Evolutionary conservation across 2,113 vertebrate genomes (phyloP).

Genomic region (Muscicapa adusta): DNA sequence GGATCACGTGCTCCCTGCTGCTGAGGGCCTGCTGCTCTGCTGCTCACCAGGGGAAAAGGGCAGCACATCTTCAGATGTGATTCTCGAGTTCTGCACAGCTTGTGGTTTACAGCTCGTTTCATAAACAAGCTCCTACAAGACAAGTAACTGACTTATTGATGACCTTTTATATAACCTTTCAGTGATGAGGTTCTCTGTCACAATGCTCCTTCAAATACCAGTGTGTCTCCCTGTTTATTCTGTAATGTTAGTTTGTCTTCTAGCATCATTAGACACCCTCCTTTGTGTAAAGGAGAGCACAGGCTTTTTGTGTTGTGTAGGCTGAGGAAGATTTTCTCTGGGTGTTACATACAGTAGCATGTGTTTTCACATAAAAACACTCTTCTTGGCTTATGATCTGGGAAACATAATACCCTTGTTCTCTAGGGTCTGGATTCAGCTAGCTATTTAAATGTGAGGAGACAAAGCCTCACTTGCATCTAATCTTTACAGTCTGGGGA

Average conservation of each 20-base stretch:
- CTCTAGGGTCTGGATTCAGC: not conserved
- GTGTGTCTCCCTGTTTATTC: not conserved
- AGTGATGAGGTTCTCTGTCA: not conserved
- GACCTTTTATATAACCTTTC: not conserved
- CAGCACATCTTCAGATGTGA: not conserved
- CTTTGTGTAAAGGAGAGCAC: not conserved
- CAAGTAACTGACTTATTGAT: not conserved
- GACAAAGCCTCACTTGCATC: not conserved
- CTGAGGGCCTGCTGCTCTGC: not conserved
- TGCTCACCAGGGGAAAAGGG: not conserved
- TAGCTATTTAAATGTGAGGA: not conserved
- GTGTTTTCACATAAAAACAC: not conserved
- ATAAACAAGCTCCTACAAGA: not conserved
- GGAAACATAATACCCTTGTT: not conserved
- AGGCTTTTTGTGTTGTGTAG: not conserved
- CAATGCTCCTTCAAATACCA: not conserved
- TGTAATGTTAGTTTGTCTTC: not conserved
- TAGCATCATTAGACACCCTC: rapidly evolving
- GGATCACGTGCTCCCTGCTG: rapidly evolving
- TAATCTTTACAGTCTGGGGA: not conserved
- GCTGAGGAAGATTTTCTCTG: not conserved
- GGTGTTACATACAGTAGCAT: not conserved
- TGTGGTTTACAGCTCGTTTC: not conserved
- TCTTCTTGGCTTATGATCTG: not conserved
- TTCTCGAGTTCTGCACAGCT: not conserved